phyloP scores from a whole-genome alignment of 2,113 vertebrate genomes.

The Nesogale talazaci region DNA sequence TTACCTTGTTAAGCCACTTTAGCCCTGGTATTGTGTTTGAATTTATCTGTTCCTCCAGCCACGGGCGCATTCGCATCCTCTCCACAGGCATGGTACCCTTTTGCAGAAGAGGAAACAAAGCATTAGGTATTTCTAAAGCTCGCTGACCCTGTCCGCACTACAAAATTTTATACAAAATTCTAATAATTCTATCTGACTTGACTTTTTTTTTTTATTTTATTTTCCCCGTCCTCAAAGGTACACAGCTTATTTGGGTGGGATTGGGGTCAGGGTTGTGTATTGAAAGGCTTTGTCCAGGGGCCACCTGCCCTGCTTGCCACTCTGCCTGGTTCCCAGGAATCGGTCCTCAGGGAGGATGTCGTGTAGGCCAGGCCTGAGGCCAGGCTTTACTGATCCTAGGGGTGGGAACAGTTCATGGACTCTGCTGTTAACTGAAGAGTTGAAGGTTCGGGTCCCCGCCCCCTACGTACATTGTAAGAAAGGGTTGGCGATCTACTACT shows the following conservation, averaged over 20 bases:
- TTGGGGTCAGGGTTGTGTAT: fast-evolving
- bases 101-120: constrained; percentile 62
- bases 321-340: fast-evolving
- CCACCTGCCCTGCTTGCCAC: background rate
- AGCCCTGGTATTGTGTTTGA: constrained; percentile 95
- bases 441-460: background rate
- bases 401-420: too few species aligned
- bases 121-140: constrained; percentile 22
- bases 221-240: background rate
- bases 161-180: background rate
- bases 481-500: background rate
- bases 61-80: constrained; percentile 98
- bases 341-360: fast-evolving
- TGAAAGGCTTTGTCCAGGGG: background rate
- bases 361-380: background rate
- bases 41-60: constrained; percentile 98
- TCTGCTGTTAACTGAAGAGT: background rate
- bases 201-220: background rate
- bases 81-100: constrained; percentile 95
- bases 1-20: constrained; percentile 97
- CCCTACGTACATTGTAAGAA: background rate
- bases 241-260: background rate
- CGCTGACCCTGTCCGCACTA: background rate
- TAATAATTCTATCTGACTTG: background rate
- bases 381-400: too few species aligned